Base-by-base conservation (phyloP, 2,113 vertebrate genomes). In the Misgurnus mizolepis region DNA sequence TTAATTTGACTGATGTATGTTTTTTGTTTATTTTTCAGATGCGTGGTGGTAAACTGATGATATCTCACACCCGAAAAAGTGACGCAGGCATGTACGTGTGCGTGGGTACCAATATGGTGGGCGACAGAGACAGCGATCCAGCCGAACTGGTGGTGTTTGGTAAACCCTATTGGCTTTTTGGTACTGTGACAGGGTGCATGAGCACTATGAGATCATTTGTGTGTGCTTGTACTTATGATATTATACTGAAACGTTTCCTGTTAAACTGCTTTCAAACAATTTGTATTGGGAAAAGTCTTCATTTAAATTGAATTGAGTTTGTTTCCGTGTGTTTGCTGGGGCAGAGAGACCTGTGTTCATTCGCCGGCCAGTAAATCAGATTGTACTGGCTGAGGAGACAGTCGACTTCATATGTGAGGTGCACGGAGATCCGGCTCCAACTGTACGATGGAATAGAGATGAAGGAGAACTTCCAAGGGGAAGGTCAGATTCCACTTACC, bases 51-150 rank as follows among this genome's bases (percentile, higher is more conserved):
- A 99, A 96, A 83, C 94, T 99, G 80, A 96, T 98, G 95, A 98
- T 99, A 85, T 96, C 96, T 15, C 94, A 96, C 41, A 96, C 97
- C 34, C 94, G 94, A 82, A 98, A 99, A 88, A 98, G 93, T 3
- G 98, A 99, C 43, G 97, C 96, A 76, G 98, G 98, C 67, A 98
- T 98, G 92, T 99, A 99, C 0, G 95, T 97, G 10, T 98, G 98
- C 68, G 96, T 98, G 84, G 98, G 96, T 64, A 95, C 96, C 86
- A 99, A 99, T 76, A 98, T 99, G 97, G 98, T 98, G 18, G 98
- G 98, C 56, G 96, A 99, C 86, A 92, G 96, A 45, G 97, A 99
- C 88, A 99, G 98, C 43, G 97, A 99, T 87, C 95, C 97, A 10
- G 97, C 97, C 0, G 97, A 99, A 86, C 92, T 99, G 61, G 96